Base-by-base conservation (phyloP, 1,140 invertebrate species). In the Melipona quadrifasciata region DNA sequence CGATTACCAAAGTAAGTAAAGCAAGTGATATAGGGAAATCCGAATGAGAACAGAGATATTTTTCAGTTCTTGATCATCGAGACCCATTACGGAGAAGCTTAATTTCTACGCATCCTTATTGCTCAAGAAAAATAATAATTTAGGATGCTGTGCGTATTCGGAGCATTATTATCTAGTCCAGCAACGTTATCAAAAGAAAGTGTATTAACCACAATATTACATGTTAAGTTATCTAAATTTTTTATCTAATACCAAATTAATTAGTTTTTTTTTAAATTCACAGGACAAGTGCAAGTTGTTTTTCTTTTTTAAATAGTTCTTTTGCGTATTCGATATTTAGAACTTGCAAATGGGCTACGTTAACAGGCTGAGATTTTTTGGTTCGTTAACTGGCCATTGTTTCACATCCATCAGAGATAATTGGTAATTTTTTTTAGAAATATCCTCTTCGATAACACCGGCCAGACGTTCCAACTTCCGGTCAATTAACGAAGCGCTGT, bases 1-100 rank as follows among this genome's bases (percentile, higher is more conserved):
- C 16, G 47, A 72, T 31, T 71, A 84, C 67, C 76, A 84, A 84
- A 84, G 67, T 84, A 84, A 84, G 67, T 72, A 70, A 83, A 27
- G 31, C 31, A 53, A 79, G 55, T 83, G 82, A 83, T 78, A 84
- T 21, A 58, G 24, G 12, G 47, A 73, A 31, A 39, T 65, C 61
- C 11, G 51, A 67, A 12, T n/a, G 17, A 34, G 34, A 47, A 31
- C 16, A 68, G 53, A 57, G 21, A 27, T 27, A 34, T 39, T 58
- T 72, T 71, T 27, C 3, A n/a, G 17, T 72, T 80, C 51, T 64
- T 72, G 64, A 81, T 81, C 16, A 53, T 64, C 19, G 53, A 24
- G 31, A 51, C 53, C 24, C 53, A 47, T 67, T 67, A 21, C 34
- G 19, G 1, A 78, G 34, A 57, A 10, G 24, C 61, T 82, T 55